A percentile compares a stretch with the other conserved stretches of the same genome.
phyloP scores from a whole-genome alignment of 2,888 invertebrate genomes.

The Malachius bipustulatus region DNA sequence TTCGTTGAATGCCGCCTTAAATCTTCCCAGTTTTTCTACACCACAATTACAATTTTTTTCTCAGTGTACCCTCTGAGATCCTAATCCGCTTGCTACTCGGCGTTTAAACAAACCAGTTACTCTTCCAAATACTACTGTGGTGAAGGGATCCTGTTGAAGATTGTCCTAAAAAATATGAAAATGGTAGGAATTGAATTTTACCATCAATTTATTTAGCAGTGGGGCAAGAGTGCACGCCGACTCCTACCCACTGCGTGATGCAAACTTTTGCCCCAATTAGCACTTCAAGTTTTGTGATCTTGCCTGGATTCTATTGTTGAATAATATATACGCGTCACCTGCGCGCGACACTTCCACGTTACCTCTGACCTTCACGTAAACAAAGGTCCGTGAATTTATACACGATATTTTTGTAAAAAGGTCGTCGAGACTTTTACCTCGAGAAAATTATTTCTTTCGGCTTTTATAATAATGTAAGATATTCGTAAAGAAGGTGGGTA shows the following conservation, averaged over 20 bases:
- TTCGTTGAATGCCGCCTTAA: neutral
- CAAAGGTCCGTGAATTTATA: no score
- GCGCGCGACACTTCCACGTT: no score
- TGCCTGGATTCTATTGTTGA: no score
- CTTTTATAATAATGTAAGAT: no score
- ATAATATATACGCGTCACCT: no score
- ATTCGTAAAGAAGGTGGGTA: no score
- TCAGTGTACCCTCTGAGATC: constrained; percentile 1
- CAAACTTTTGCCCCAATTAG: constrained; percentile 2
- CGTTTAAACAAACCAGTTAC: no score
- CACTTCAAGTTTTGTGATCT: constrained; percentile 1
- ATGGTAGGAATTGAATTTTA: neutral
- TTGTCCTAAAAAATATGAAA: constrained; percentile 1
- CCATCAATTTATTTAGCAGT: neutral
- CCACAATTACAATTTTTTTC: constrained; percentile 1
- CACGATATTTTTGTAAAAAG: no score
- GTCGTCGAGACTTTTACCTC: no score
- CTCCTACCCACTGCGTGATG: constrained; percentile 1
- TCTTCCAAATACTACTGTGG: neutral
- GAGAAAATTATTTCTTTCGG: no score
- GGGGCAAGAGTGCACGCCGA: neutral
- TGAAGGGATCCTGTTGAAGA: neutral
- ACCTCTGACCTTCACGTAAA: no score
- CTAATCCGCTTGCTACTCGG: constrained; percentile 2
- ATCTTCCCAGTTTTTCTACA: constrained; percentile 1